A percentile compares a stretch with the other conserved stretches of the same genome.
Conservation (phyloP, 2,113 vertebrate genomes). For the Zapornia atra region DNA sequence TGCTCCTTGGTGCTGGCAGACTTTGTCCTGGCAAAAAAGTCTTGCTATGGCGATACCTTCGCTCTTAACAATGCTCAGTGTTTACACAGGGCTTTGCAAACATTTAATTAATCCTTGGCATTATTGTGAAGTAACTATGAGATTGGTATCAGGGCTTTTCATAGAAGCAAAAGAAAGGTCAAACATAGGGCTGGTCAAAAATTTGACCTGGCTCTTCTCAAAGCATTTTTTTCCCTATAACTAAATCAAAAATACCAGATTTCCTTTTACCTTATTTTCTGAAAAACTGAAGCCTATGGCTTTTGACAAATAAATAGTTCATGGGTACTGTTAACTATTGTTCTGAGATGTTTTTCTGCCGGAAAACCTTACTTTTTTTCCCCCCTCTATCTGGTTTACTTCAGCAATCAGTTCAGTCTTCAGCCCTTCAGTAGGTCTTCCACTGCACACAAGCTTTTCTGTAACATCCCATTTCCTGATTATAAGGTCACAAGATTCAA, state of each 20-base stretch:
- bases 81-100: constrained; percentile 42
- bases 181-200: neutral
- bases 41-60: constrained; percentile 1
- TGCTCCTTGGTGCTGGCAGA: neutral
- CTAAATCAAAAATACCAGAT: neutral
- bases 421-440: neutral
- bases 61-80: neutral
- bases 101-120: constrained; percentile 12
- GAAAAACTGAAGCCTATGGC: neutral
- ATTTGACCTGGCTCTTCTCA: neutral
- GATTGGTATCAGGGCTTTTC: constrained; percentile 20
- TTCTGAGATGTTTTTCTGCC: neutral
- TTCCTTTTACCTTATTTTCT: neutral
- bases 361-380: neutral
- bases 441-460: neutral
- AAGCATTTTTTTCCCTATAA: neutral
- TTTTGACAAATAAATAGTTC: neutral
- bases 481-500: neutral
- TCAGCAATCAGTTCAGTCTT: neutral
- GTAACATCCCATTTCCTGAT: neutral
- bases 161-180: constrained; percentile 14
- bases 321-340: neutral
- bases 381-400: neutral
- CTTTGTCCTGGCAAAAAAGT: neutral
- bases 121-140: constrained; percentile 19